These are phyloP conservation scores for Stylophora pistillata DNA, from an alignment of 64 coral and sea anemone genomes.

Conservation along the genomic window DNA sequence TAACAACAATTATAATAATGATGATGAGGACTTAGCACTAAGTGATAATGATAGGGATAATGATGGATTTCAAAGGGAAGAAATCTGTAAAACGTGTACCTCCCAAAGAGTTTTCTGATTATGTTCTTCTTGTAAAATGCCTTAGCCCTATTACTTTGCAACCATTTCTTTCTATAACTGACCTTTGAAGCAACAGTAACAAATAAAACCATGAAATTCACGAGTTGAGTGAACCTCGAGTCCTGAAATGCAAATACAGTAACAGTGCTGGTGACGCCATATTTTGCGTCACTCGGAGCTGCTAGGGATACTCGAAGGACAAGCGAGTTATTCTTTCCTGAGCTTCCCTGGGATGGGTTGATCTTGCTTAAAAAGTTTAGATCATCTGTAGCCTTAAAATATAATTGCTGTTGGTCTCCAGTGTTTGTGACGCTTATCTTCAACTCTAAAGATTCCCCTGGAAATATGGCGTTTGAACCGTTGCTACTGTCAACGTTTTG, in stretches of 20 bases:
- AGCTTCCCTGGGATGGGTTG: neutral
- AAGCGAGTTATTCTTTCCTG: constrained; percentile 25
- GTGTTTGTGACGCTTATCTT: constrained; percentile 37
- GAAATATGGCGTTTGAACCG: constrained; percentile 17
- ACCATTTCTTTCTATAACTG: neutral
- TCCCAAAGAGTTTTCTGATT: neutral
- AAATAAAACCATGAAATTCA: constrained; percentile 71
- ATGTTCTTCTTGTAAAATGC: neutral
- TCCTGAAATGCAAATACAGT: constrained; percentile 51
- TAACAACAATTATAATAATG: no score
- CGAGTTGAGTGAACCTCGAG: constrained; percentile 5
- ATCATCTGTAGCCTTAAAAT: constrained; percentile 60
- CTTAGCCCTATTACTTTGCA: neutral
- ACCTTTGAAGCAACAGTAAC: constrained; percentile 71
- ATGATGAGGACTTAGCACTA: no score
- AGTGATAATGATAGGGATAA: no score
- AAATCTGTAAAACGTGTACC: no score
- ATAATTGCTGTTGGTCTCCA: constrained; percentile 13
- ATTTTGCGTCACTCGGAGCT: constrained; percentile 22
- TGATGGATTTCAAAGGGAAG: no score
- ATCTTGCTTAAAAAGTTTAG: constrained; percentile 19
- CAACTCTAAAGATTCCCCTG: constrained; percentile 19
- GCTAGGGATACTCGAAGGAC: neutral
- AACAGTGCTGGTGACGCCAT: constrained; percentile 55
- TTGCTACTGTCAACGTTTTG: neutral